phyloP scores from a whole-genome alignment of 2,113 vertebrate genomes.

The Cheirogaleus medius region DNA sequence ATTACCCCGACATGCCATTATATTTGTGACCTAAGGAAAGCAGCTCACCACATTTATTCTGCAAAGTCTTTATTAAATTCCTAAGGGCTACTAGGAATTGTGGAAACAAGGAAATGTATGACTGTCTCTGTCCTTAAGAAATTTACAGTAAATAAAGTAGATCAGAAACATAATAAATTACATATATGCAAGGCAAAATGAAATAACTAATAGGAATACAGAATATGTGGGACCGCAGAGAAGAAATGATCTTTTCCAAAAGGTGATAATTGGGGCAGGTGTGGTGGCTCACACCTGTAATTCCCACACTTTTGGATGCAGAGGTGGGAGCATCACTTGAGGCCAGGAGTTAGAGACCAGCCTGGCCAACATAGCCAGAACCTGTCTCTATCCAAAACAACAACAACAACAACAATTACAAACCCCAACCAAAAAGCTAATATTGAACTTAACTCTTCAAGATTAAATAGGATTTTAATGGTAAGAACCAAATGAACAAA shows the following conservation, averaged over 20 bases:
- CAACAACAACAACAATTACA: no score
- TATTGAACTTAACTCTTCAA: neutral
- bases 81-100: neutral
- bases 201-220: neutral
- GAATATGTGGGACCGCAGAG: neutral
- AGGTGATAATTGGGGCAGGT: neutral
- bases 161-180: neutral
- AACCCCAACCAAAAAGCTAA: no score
- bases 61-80: conserved; percentile 27
- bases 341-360: no score
- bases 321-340: no score
- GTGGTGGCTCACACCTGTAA: no score
- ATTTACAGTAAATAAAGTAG: neutral
- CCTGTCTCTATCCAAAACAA: no score
- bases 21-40: conserved; percentile 35
- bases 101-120: neutral
- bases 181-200: neutral
- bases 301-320: no score
- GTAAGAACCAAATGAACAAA: neutral
- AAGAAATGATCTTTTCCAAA: neutral
- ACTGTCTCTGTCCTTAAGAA: neutral
- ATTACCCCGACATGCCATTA: neutral
- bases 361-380: no score
- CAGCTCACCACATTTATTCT: neutral
- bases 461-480: neutral